Conservation (phyloP, 2,797 vertebrate species). For the Sebastes taczanowskii region DNA sequence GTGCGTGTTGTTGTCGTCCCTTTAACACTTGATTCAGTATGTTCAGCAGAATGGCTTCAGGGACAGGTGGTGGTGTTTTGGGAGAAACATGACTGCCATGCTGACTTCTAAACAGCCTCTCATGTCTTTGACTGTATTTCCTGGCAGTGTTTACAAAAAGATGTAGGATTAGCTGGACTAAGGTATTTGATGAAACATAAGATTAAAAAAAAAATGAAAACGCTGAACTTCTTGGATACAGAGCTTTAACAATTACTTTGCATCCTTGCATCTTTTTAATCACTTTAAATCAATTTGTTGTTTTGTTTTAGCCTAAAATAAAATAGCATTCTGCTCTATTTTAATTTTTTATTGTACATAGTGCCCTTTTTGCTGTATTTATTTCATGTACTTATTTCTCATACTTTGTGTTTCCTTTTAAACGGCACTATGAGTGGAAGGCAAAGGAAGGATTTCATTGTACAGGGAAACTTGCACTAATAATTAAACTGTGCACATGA, state of each 20-base stretch:
- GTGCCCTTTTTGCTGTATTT: too few relatives aligned
- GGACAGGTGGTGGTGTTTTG: slow-evolving; percentile 43
- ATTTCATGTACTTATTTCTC: too few relatives aligned
- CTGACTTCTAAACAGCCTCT: neutral
- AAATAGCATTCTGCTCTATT: neutral
- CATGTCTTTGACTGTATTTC: slow-evolving; percentile 2
- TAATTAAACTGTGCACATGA: too few relatives aligned
- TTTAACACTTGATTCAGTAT: neutral
- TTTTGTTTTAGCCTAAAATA: neutral
- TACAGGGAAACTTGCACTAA: too few relatives aligned
- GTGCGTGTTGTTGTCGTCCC: neutral
- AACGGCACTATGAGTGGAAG: too few relatives aligned
- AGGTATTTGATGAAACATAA: neutral
- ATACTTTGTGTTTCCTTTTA: too few relatives aligned
- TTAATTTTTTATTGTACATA: too few relatives aligned
- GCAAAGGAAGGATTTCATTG: too few relatives aligned
- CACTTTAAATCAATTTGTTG: neutral
- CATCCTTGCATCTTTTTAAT: neutral
- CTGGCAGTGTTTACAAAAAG: neutral
- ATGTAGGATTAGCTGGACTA: neutral
- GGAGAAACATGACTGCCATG: slow-evolving; percentile 39
- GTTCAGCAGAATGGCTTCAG: slow-evolving; percentile 4
- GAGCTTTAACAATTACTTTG: neutral
- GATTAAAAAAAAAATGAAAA: too few relatives aligned
- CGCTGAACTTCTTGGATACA: neutral